These are phyloP conservation scores for Ranitomeya variabilis DNA, from an alignment of 2,113 vertebrate species.

Conservation along the genomic window DNA sequence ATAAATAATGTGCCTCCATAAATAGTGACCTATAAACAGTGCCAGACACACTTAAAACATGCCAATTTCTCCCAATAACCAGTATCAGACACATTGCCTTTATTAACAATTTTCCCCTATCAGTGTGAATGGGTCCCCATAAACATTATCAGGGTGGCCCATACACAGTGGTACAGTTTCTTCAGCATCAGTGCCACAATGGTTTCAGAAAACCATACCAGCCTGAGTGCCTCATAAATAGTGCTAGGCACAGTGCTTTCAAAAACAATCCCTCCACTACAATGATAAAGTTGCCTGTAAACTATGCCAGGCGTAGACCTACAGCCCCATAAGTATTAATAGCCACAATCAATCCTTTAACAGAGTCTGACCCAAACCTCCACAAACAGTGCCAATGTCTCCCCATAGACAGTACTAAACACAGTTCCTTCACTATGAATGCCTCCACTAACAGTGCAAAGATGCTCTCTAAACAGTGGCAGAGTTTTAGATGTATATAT, in stretches of 20 bases:
- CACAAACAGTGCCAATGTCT: not conserved
- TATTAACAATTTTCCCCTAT: not conserved
- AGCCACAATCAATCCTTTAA: too few relatives aligned
- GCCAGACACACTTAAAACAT: not conserved
- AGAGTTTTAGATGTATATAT: too few relatives aligned
- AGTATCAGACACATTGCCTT: not conserved
- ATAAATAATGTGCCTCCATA: not conserved
- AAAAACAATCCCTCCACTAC: too few relatives aligned
- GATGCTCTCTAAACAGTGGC: not conserved
- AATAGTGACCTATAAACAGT: not conserved
- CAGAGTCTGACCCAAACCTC: too few relatives aligned
- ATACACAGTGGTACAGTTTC: not conserved
- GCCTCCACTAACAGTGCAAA: not conserved
- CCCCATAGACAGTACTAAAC: not conserved
- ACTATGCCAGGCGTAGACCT: too few relatives aligned
- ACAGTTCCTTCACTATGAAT: not conserved
- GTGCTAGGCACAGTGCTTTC: too few relatives aligned
- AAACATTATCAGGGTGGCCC: not conserved
- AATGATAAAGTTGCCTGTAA: too few relatives aligned
- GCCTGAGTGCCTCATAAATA: too few relatives aligned
- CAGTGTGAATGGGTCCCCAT: not conserved
- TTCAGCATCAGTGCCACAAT: not conserved
- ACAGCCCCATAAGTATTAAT: too few relatives aligned
- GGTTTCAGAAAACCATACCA: too few relatives aligned
- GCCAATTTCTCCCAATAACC: not conserved